phyloP scores from a whole-genome alignment of 2,888 invertebrate species.

The Altica lythri region DNA sequence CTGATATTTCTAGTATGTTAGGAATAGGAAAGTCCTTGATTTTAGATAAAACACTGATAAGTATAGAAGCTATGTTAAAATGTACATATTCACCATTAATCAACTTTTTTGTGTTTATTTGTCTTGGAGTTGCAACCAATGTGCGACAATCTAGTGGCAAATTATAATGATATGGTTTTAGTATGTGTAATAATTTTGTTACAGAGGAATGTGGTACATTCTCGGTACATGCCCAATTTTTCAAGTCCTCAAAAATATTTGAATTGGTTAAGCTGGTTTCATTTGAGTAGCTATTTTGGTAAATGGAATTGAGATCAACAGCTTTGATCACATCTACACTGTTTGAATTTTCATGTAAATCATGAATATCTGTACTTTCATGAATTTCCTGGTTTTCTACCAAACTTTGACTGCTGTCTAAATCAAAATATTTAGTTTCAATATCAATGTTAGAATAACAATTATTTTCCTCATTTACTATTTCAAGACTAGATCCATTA shows the following conservation, averaged over 20 bases:
- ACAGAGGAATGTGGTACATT: slow-evolving; percentile 13
- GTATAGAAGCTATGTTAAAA: slow-evolving; percentile 20
- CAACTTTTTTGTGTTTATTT: slow-evolving; percentile 8
- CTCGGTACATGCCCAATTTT: slow-evolving; percentile 9
- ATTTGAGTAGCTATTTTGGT: neutral
- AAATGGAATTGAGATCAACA: neutral
- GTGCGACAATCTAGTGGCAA: slow-evolving; percentile 24
- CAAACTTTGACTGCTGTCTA: too few species aligned
- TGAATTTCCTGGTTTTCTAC: too few species aligned
- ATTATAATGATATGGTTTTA: slow-evolving; percentile 23
- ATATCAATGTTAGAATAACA: too few species aligned
- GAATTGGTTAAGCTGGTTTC: neutral
- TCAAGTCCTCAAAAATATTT: slow-evolving; percentile 2
- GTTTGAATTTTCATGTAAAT: neutral
- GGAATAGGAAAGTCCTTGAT: neutral
- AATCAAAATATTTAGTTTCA: too few species aligned
- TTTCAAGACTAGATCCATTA: neutral
- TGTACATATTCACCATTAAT: slow-evolving; percentile 25
- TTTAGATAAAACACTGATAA: slow-evolving; percentile 1
- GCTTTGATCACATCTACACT: neutral
- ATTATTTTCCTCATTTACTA: neutral
- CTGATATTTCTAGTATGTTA: slow-evolving; percentile 4
- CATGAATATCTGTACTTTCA: neutral
- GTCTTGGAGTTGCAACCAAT: slow-evolving; percentile 24
- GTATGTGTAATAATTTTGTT: slow-evolving; percentile 26